Base-by-base conservation (phyloP, 2,888 invertebrate genomes). In the Mechanitis messenoides region DNA sequence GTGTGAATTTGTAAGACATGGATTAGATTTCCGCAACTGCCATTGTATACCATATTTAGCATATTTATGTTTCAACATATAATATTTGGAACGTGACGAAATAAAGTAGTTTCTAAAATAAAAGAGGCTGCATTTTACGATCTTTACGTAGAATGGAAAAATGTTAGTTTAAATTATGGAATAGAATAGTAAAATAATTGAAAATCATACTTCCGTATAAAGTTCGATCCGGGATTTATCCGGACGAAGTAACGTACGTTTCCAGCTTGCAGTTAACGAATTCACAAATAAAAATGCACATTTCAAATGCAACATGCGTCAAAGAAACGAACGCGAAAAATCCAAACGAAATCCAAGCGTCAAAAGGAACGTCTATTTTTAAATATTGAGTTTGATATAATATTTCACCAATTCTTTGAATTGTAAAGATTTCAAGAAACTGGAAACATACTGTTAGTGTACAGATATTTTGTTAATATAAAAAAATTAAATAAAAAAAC, bases 231-330 rank as follows among this genome's bases (percentile, higher is more conserved):
- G 45, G 59, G 55, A 59, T 56, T 53, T 54, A 42, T 62, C 42
- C 42, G 46, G 54, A 54, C 53, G 53, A 11, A 33, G 33, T 45
- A 59, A 59, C 59, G 54, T 59, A 53, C 45, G 59, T 12, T 59
- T 53, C 45, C 33, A 31, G 50, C 28, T 59, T 46, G 33, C 63
- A 38, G 63, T 58, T 65, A 65, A 65, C 65, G 62, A 65, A 55
- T 62, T 56, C 62, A 56, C 65, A 67, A 67, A 68, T 66, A 68
- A 68, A 63, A 68, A 62, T 62, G 60, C 61, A 62, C 45, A 56
- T 59, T 65, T 65, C 63, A 59, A 60, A 68, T 62, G 63, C 67
- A 65, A 56, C 62, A 58, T 56, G 58, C 63, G 59, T 65, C 65
- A 63, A 61, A 64, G 63, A 59, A 60, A 53, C 9, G 42, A 7